These are phyloP conservation scores for Trichopria drosophilae DNA, from an alignment of 2,888 invertebrate genomes.

Conservation along the genomic window DNA sequence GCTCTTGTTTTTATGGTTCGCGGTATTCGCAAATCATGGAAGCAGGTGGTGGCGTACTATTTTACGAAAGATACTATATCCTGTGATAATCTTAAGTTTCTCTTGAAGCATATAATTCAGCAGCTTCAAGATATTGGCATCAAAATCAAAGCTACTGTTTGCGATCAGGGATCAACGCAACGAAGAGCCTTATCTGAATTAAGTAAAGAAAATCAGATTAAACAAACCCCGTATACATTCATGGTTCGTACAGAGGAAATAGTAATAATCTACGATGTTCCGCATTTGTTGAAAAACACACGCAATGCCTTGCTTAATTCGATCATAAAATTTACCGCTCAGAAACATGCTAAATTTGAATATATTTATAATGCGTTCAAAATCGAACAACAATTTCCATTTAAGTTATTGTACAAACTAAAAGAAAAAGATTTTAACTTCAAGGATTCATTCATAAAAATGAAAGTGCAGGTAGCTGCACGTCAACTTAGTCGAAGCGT, in stretches of 20 bases:
- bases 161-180: conserved; percentile 35
- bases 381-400: not conserved
- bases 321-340: too few species aligned
- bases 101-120: not conserved
- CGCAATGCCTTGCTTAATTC: too few species aligned
- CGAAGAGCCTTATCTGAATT: conserved; percentile 26
- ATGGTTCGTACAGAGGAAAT: too few species aligned
- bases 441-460: conserved; percentile 6
- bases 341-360: conserved; percentile 6
- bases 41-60: conserved; percentile 35
- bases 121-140: conserved; percentile 16
- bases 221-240: too few species aligned
- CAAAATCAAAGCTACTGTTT: conserved; percentile 30
- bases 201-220: conserved; percentile 11
- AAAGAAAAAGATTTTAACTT: not conserved
- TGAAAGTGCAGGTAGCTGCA: conserved; percentile 15
- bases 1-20: conserved; percentile 37
- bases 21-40: conserved; percentile 33
- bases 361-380: not conserved
- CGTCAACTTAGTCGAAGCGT: conserved; percentile 5
- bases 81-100: not conserved
- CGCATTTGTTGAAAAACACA: too few species aligned
- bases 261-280: too few species aligned
- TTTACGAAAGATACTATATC: conserved; percentile 11
- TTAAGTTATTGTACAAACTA: not conserved